These are phyloP conservation scores for Steinernema khuongi DNA, from an alignment of 1,140 invertebrate species.

Conservation along the genomic window DNA sequence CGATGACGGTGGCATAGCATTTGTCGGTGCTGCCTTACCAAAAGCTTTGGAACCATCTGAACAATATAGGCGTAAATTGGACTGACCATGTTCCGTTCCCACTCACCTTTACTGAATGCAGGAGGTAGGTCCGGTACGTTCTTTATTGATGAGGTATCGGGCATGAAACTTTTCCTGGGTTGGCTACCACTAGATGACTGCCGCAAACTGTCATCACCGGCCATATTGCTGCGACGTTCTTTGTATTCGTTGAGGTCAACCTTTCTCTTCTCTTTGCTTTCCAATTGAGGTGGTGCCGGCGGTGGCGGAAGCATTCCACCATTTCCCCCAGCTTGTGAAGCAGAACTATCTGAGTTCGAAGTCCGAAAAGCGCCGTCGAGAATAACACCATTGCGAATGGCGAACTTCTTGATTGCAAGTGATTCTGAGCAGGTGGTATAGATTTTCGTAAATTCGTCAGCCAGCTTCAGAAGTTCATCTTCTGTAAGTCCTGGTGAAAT, in stretches of 20 bases:
- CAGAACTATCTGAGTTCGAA: not conserved
- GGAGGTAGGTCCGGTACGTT: not conserved
- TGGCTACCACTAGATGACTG: constrained; percentile 3
- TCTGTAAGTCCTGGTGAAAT: not conserved
- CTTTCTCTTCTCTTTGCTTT: not conserved
- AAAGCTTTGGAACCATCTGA: not conserved
- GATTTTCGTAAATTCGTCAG: not conserved
- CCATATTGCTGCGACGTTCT: not conserved
- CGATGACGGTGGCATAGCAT: not conserved
- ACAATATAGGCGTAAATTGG: not conserved
- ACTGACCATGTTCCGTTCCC: not conserved
- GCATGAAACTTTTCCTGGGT: constrained; percentile 20
- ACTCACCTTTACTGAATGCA: not conserved
- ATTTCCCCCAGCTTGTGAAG: not conserved
- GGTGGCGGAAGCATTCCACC: not conserved
- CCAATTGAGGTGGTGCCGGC: not conserved
- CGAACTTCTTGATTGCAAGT: constrained; percentile 2
- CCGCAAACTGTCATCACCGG: not conserved
- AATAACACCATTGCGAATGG: not conserved
- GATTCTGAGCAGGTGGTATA: not conserved
- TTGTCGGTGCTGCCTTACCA: not conserved
- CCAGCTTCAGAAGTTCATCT: not conserved
- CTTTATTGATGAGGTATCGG: constrained; percentile 6
- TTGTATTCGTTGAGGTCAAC: constrained; percentile 8
- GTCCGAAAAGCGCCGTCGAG: not conserved